Base-by-base conservation (phyloP, 2,888 invertebrate species). In the Eustalomyia histrio region DNA sequence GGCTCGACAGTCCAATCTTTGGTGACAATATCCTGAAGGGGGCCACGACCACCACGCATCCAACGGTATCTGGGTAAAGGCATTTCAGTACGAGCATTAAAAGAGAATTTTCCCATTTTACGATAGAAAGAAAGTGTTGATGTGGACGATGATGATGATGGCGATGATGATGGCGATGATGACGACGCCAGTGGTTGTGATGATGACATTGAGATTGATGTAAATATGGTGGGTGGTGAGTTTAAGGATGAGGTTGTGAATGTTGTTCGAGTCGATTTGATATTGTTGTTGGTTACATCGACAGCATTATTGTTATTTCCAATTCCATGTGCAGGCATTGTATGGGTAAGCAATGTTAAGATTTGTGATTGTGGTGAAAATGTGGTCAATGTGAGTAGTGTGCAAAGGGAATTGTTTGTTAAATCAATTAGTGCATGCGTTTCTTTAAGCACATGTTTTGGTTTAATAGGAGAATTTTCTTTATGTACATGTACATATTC, bases 1-100 rank as follows among this genome's bases (percentile, higher is more conserved):
- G 96, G 95, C 83, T 95, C 94, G 81, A 97, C 95, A 33, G 94
- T 95, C 93, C 95, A 95, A 86, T 94, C 94, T 83, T 94, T 92
- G 5, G 94, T 93, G 33, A 94, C 95, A 75, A 95, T 94, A 87
- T 96, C 96, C 74, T 93, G 93, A 29, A 96, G 93, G 17, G 93
- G 92, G 63, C 89, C 88, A 61, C 95, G 94, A 0, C 94, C 93
- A 58, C 96, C 96, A 74, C 97, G 93, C 86, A 94, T 92, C 97
- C 97, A 97, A 67, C 95, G 93, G 91, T 94, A 96, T 85, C 93
- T 93, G 85, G 88, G 87, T 85, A 87, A 86, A 85, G 87, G 87
- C 85, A 87, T 85, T 84, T 86, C 83, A 85, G 87, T 84, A 87
- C 89, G 88, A 85, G 88, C 87, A 84, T 79, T 84, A 85, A 86